These are phyloP conservation scores for Carcinoscorpius rotundicauda DNA, from an alignment of 1,140 invertebrate genomes.

Conservation along the genomic window DNA sequence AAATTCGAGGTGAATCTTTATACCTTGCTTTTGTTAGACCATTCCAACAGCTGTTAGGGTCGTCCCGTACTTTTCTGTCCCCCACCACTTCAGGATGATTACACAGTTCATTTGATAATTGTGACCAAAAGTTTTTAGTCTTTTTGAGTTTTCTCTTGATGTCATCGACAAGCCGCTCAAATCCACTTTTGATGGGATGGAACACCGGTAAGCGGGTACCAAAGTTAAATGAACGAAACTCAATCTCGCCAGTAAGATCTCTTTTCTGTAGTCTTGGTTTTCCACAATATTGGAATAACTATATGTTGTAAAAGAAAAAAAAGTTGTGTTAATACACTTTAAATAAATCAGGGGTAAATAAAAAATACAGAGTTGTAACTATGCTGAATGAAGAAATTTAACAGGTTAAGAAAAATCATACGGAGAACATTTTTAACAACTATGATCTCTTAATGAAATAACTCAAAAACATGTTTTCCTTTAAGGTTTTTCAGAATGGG, in stretches of 20 bases:
- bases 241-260: constrained; percentile 6
- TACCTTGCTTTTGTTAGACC: constrained; percentile 55
- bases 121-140: constrained; percentile 69
- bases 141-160: constrained; percentile 53
- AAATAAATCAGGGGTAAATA: too few relatives aligned
- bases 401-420: constrained; percentile 3
- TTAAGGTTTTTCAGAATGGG: too few relatives aligned
- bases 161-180: constrained; percentile 66
- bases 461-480: constrained; percentile 1
- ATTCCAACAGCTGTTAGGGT: constrained; percentile 57
- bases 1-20: constrained; percentile 19
- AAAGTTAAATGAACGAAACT: constrained; percentile 12
- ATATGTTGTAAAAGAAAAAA: neutral
- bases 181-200: constrained; percentile 33
- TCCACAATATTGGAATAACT: constrained; percentile 65
- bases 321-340: too few relatives aligned
- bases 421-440: constrained; percentile 3
- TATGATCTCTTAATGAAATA: neutral
- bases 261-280: constrained; percentile 50
- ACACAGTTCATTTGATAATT: constrained; percentile 69
- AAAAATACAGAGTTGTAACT: constrained; percentile 4
- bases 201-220: constrained; percentile 23
- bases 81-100: constrained; percentile 46
- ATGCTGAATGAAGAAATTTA: constrained; percentile 4
- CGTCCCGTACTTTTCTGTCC: constrained; percentile 40